Base-by-base conservation (phyloP, 2,113 vertebrate genomes). In the Conger conger region DNA sequence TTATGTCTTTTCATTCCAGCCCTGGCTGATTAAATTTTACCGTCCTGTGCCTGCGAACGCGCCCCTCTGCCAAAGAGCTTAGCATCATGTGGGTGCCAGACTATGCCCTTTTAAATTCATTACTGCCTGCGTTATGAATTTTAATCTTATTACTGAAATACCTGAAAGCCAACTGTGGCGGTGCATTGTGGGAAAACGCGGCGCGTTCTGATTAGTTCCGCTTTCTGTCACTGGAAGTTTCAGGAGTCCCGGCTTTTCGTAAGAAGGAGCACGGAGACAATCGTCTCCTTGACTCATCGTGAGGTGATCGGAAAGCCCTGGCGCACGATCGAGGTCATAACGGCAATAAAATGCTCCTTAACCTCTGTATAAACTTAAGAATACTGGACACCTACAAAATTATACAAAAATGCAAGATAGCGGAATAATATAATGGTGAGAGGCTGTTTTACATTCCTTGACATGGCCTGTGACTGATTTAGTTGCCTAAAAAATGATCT, bases 61-160 rank as follows among this genome's bases (percentile, higher is more conserved):
- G 30, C 38, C 57, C 57, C 42, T n/a, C 79, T 80, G 79, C 79
- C 79, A 80, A 80, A 80, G 79, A 80, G 79, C 79, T 80, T 80
- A 45, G 40, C 38, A 4, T 80, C 79, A 8, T 13, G 16, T n/a
- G 36, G 23, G 23, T 30, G 79, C 27, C 79, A 80, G 37, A n/a
- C 37, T 80, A 23, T 50, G 38, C 42, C 42, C 79, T 80, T 80
- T 42, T 50, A 45, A 80, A 80, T 45, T 40, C 23, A 80, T 80
- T 40, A 80, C 79, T 38, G 79, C 79, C 37, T 45, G n/a, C 23
- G 36, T 80, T 80, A 80, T 45, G 79, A 80, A 80, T 36, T 80
- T 50, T 45, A 80, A 30, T 42, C 79, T 45, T 50, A 80, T 45
- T 80, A 45, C 27, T n/a, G 68, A 30, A 50, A 80, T 45, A 80